Base-by-base conservation (phyloP, 2,888 invertebrate species). In the Mylabris sibirica region DNA sequence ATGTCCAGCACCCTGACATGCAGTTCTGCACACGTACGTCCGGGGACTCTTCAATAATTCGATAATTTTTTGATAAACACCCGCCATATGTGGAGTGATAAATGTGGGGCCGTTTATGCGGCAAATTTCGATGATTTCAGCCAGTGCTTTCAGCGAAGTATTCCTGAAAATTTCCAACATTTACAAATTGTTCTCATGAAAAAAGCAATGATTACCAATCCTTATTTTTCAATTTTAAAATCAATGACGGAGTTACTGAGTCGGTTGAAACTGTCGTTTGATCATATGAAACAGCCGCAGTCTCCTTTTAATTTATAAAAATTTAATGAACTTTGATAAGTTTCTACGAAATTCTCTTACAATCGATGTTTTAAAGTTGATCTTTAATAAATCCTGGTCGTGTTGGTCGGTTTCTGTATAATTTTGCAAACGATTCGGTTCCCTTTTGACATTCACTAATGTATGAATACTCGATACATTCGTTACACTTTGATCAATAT, bases 1-100 rank as follows among this genome's bases (percentile, higher is more conserved):
- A 71, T 84, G 84, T 30, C 85, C 85, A 6, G 84, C 79, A 8
- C 83, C 82, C 76, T 85, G 85, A 72, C 85, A 85, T 11, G 85
- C 81, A 1, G 83, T 83, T 49, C 85, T 79, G 63, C 84, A 83
- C 24, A 85, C 85, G 65, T 84, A 83, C 11, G 85, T 85, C 57
- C 85, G 74, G 2, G 85, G 83, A 75, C 85, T 85, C 64, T 81
- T 80, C 38, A 86, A 75, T 60, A 86, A 74, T 66, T 84, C 83
- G 30, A 85, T 79, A 22, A 86, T 70, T 65, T 80, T 80, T 72
- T 85, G 85, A 74, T 85, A 83, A 12, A 85, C 79, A 5, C 74
- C 67, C 1, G 82, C 80, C 84, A 86, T 85, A 69, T 84, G 79
- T 0, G 83, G 82, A 72, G 74, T 78, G 30, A 84, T 68, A 1